These are phyloP conservation scores for Tipula unca DNA, from an alignment of 2,888 invertebrate species.

Conservation along the genomic window DNA sequence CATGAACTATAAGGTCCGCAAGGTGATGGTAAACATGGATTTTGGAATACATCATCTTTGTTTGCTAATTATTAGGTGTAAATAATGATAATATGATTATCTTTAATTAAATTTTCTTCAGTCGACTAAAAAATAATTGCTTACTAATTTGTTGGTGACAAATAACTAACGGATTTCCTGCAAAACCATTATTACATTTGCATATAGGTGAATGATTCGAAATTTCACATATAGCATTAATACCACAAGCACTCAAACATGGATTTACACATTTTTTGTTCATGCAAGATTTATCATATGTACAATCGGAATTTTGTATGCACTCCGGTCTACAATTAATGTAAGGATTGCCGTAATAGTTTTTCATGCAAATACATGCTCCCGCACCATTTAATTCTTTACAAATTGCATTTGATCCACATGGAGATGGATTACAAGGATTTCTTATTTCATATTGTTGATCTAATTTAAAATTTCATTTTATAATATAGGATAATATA, in stretches of 20 bases:
- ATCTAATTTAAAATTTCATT: slow-evolving; percentile 31
- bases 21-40: slow-evolving; percentile 44
- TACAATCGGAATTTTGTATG: slow-evolving; percentile 77
- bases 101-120: too few relatives aligned
- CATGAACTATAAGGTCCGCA: slow-evolving; percentile 48
- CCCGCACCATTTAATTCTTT: slow-evolving; percentile 72
- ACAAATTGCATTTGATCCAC: slow-evolving; percentile 79
- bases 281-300: slow-evolving; percentile 64
- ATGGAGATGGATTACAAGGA: slow-evolving; percentile 78
- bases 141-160: slow-evolving; percentile 52
- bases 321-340: slow-evolving; percentile 81
- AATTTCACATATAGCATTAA: slow-evolving; percentile 75
- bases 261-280: slow-evolving; percentile 80
- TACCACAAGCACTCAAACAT: slow-evolving; percentile 72
- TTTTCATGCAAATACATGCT: slow-evolving; percentile 71
- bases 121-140: slow-evolving; percentile 21
- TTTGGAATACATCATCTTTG: slow-evolving; percentile 25
- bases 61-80: slow-evolving; percentile 16
- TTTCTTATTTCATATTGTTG: slow-evolving; percentile 47
- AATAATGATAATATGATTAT: background rate
- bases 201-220: slow-evolving; percentile 76
- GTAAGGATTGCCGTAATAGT: slow-evolving; percentile 81
- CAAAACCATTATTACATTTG: slow-evolving; percentile 61
- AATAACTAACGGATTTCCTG: slow-evolving; percentile 68
- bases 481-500: slow-evolving; percentile 18